These are phyloP conservation scores for Triplophysa rosa DNA, from an alignment of 2,113 vertebrate genomes.

Conservation along the genomic window DNA sequence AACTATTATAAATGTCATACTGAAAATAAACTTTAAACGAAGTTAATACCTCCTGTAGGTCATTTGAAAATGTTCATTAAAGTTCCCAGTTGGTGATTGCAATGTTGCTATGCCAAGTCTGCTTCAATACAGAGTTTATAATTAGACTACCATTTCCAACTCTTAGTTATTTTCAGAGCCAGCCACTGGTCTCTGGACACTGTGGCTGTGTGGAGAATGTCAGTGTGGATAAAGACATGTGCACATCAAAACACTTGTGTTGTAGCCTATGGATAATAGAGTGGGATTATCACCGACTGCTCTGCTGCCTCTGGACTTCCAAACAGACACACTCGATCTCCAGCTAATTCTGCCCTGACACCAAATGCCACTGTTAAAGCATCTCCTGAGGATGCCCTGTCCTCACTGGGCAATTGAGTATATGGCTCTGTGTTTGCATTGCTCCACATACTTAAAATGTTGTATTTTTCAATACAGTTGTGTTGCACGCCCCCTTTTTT, in stretches of 20 bases:
- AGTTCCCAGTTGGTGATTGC: constrained; percentile 6
- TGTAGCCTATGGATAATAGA: constrained; percentile 48
- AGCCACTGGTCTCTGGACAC: constrained; percentile 33
- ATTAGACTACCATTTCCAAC: constrained; percentile 31
- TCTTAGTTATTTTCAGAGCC: constrained; percentile 36
- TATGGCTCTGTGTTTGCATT: background rate
- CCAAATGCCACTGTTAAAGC: constrained; percentile 49
- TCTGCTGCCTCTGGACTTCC: constrained; percentile 34
- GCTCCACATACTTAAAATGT: background rate
- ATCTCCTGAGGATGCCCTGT: constrained; percentile 41
- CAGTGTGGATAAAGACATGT: constrained; percentile 44
- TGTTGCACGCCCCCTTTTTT: too few relatives aligned
- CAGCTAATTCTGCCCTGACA: constrained; percentile 45
- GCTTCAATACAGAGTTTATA: constrained; percentile 11
- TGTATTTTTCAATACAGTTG: background rate
- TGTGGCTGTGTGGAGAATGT: constrained; percentile 35
- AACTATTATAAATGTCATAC: background rate
- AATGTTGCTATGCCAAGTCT: background rate
- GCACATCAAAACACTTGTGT: constrained; percentile 44
- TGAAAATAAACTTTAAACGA: constrained; percentile 7
- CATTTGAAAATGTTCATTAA: constrained; percentile 27
- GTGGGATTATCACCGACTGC: constrained; percentile 29
- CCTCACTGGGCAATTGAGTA: constrained; percentile 1
- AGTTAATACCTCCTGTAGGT: constrained; percentile 18
- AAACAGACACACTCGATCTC: constrained; percentile 20